Base-by-base conservation (phyloP, 2,888 invertebrate genomes). In the Aporophyla nigra region DNA sequence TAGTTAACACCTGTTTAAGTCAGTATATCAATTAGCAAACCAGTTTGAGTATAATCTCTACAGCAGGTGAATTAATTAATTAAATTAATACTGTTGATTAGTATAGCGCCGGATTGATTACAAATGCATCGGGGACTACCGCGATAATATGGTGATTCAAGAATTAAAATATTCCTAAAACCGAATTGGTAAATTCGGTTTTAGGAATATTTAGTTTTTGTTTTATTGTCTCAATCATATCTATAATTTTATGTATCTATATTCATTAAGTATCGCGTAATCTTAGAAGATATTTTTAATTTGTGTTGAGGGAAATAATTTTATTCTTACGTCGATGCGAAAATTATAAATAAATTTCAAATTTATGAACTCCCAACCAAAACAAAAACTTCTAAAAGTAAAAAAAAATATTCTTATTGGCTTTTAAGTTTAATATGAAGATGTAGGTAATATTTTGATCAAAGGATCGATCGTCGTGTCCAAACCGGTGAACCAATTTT, bases 61-160 rank as follows among this genome's bases (percentile, higher is more conserved):
- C 51, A 77, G 40, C 76, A 70, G 69, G 70, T 71, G 67, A 63
- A 83, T 72, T 78, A 56, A 83, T 83, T 86, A 68, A 73, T 73
- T 68, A 65, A 54, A 71, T 68, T 86, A 73, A 78, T 59, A 61
- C 63, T 68, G 71, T 56, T 58, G 70, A 83, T 78, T 67, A 59
- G 46, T 77, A 40, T 49, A 70, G n/a, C 71, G 69, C 56, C 59
- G 56, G 77, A 71, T 63, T 65, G 27, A 56, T 83, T 71, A 61
- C 54, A 24, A 73, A 83, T 83, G 86, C 66, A 83, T 74, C 21
- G 62, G 62, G 84, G 66, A 46, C 82, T 74, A 12, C 33, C n/a
- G 53, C 10, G 84, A 71, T 65, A 71, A 71, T 53, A 69, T 14
- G n/a, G 1, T 40, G 53, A 69, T 67, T n/a, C 24, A 7, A 7